Evolutionary conservation across 2,797 vertebrate genomes (phyloP).

Genomic region (Poecilia gillii): DNA sequence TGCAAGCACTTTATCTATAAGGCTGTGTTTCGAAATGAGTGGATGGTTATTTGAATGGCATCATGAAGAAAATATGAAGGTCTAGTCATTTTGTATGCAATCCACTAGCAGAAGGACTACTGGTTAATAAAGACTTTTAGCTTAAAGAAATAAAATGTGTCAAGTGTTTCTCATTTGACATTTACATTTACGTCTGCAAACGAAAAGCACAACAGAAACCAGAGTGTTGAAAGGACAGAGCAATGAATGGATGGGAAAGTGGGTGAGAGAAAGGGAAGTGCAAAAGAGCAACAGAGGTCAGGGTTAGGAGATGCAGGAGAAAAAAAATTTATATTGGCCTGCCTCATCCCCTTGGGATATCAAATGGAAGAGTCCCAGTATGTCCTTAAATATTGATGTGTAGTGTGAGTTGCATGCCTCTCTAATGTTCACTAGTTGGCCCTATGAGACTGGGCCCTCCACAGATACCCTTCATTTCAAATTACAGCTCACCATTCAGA

Average conservation of each 20-base stretch:
- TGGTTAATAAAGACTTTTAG: neutral
- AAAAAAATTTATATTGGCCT: constrained; percentile 28
- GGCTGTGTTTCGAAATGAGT: neutral
- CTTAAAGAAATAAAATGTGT: neutral
- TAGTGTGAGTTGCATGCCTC: constrained; percentile 58
- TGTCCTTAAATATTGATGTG: constrained; percentile 84
- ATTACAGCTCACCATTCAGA: constrained; percentile 75
- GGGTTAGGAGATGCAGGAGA: constrained; percentile 35
- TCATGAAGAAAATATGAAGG: neutral
- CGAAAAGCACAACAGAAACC: constrained; percentile 6
- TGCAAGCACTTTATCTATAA: neutral
- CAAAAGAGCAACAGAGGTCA: constrained; percentile 51
- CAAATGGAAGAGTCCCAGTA: constrained; percentile 77
- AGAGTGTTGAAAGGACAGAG: constrained; percentile 14
- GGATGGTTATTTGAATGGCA: neutral
- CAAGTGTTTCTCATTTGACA: neutral
- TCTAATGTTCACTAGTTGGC: constrained; percentile 76
- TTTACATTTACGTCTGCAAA: neutral
- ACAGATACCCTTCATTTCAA: constrained; percentile 77
- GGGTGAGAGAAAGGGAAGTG: constrained; percentile 10
- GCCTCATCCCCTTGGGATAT: constrained; percentile 59
- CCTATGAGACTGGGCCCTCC: constrained; percentile 66
- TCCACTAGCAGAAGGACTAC: neutral
- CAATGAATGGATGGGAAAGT: constrained; percentile 1
- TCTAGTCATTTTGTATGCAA: neutral